Base-by-base conservation (phyloP, 1,140 invertebrate genomes). In the Aphis craccivora region DNA sequence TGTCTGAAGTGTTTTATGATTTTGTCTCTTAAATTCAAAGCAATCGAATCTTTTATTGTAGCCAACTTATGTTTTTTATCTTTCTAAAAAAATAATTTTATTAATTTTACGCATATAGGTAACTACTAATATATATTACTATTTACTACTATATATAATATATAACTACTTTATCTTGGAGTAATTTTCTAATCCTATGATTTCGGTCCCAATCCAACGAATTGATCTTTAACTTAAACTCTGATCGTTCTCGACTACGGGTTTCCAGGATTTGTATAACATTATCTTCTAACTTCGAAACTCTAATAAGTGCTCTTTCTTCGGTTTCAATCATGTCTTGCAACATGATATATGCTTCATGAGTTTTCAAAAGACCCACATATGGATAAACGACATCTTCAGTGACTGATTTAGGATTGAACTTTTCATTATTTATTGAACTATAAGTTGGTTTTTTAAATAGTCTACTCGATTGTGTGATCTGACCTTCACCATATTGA, bases 401-500 rank as follows among this genome's bases (percentile, higher is more conserved):
- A 22, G n/a, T 43, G 30, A 93, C 48, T 30, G 35, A 53, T 14
- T 93, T 3, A 4, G 45, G 67, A n/a, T 43, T 51, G 23, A 93
- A 93, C 18, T 86, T 20, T 30, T 93, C 81, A 14, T 25, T 84
- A 14, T 5, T 30, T 1, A 45, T 53, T 20, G 84, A 83, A 11
- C 60, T 76, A n/a, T 76, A 76, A 76, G 96, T 95, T 0, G 97
- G 97, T 94, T 97, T 97, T 0, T 96, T 95, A 94, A 97, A 97
- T 55, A 95, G 96, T 83, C 97, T 95, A 0, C 96, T 97, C 2
- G 96, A 96, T 91, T 97, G 96, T 0, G 97, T 97, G 2, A 97
- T 96, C 93, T 96, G 96, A n/a, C 96, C 96, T 91, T 96, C 95
- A 0, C 96, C 96, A 93, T 97, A 97, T 94, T 97, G 97, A 95